Conservation (phyloP, 1,140 invertebrate species). For the Bombus superbus region DNA sequence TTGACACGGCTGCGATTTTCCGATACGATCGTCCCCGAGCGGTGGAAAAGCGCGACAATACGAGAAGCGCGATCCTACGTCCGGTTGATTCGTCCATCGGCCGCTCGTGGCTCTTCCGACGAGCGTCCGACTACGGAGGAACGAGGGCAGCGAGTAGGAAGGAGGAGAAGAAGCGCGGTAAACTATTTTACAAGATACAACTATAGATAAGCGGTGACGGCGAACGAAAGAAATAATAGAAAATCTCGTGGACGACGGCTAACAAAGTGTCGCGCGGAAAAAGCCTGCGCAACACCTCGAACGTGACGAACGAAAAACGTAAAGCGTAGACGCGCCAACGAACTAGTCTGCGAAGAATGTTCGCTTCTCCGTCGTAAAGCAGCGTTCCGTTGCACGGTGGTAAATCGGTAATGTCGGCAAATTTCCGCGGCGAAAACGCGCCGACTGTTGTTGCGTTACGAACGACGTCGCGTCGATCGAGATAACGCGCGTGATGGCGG, state of each 20-base stretch:
- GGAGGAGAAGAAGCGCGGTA: neutral
- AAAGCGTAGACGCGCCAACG: neutral
- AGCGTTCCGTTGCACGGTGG: constrained; percentile 27
- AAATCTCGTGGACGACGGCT: neutral
- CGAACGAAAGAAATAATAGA: neutral
- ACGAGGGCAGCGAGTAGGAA: no score
- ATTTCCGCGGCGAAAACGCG: constrained; percentile 35
- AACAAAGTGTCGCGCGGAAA: neutral
- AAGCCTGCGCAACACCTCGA: neutral
- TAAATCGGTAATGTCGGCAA: constrained; percentile 49
- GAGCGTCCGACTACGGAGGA: no score
- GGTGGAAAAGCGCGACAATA: neutral
- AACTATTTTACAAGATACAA: neutral
- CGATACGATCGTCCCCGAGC: constrained; percentile 6
- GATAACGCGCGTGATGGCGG: constrained; percentile 14
- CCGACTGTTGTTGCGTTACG: neutral
- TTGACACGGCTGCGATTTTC: constrained; percentile 47
- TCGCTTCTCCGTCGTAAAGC: neutral
- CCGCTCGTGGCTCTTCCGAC: no score
- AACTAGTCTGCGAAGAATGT: neutral
- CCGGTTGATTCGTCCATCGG: no score
- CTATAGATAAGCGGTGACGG: neutral
- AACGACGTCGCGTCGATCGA: constrained; percentile 9
- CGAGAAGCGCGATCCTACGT: no score
- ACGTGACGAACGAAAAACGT: neutral